Conservation (phyloP, 2,113 vertebrate genomes). For the Coracopsis vasa region DNA sequence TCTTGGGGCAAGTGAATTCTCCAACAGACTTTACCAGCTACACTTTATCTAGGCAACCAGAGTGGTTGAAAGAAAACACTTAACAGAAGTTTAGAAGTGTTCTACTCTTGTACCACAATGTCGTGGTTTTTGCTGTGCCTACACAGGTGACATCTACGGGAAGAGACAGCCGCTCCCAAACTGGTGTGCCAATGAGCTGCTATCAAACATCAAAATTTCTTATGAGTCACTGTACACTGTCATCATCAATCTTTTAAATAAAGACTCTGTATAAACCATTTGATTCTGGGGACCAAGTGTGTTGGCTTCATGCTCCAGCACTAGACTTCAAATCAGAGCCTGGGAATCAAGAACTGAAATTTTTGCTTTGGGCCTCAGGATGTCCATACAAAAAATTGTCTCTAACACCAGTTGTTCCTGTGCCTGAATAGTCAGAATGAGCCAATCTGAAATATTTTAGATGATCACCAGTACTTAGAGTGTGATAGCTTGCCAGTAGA, state of each 20-base stretch:
- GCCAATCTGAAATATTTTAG: not conserved
- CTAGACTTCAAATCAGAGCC: not conserved
- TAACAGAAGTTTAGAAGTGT: not conserved
- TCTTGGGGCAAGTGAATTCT: not conserved
- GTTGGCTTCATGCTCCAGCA: not conserved
- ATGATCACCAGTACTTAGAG: not conserved
- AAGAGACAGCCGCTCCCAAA: not conserved
- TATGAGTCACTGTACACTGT: not conserved
- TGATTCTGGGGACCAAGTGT: not conserved
- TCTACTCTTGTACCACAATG: not conserved
- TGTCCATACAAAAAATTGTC: not conserved
- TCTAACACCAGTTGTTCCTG: not conserved
- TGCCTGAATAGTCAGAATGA: not conserved
- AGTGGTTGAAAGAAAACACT: not conserved
- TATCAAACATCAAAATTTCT: not conserved
- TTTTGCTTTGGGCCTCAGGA: not conserved
- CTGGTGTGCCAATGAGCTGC: not conserved
- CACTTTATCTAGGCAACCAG: not conserved
- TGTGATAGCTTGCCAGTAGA: not conserved
- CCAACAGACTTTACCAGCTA: not conserved
- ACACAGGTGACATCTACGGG: not conserved
- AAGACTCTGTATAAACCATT: not conserved
- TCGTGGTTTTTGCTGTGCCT: not conserved
- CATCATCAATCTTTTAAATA: not conserved
- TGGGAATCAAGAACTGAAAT: not conserved